Evolutionary conservation across 2,113 vertebrate species (phyloP).

Genomic region (Phalacrocorax pelagicus): DNA sequence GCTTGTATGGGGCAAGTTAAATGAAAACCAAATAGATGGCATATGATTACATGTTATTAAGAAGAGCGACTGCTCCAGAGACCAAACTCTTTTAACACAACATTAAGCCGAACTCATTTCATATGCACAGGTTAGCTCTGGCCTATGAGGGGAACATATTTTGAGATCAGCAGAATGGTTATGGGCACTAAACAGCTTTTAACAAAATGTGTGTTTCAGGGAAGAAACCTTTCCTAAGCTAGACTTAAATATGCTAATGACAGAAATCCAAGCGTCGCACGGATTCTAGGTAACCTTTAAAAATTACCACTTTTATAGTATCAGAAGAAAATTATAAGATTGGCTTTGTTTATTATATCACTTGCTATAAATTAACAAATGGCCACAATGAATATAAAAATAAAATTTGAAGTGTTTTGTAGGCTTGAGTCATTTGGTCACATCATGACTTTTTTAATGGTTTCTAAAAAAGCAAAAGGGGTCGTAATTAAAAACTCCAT

Average conservation of each 20-base stretch:
- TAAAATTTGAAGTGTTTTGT: background rate
- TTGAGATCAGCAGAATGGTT: constrained; percentile 74
- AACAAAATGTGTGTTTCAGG: constrained; percentile 65
- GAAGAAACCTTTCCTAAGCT: constrained; percentile 53
- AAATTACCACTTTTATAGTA: constrained; percentile 13
- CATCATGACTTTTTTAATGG: background rate
- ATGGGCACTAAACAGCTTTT: constrained; percentile 71
- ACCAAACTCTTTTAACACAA: constrained; percentile 76
- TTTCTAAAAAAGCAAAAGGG: background rate
- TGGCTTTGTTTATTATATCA: constrained; percentile 27
- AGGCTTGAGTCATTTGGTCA: background rate
- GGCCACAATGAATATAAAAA: background rate
- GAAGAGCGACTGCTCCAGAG: constrained; percentile 69
- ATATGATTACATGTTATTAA: constrained; percentile 77
- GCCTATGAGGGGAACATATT: constrained; percentile 66
- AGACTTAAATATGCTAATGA: constrained; percentile 64
- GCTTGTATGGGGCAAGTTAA: constrained; percentile 69
- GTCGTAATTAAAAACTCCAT: background rate
- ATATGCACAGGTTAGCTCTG: constrained; percentile 75
- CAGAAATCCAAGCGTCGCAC: constrained; percentile 42
- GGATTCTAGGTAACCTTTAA: constrained; percentile 54
- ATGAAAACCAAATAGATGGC: constrained; percentile 75
- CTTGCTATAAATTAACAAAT: background rate
- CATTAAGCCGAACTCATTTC: constrained; percentile 75
- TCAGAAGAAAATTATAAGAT: background rate